Evolutionary conservation across 1,140 invertebrate genomes (phyloP), one percentile per base, ranked within the genome.

Genomic region (Apis cerana): DNA sequence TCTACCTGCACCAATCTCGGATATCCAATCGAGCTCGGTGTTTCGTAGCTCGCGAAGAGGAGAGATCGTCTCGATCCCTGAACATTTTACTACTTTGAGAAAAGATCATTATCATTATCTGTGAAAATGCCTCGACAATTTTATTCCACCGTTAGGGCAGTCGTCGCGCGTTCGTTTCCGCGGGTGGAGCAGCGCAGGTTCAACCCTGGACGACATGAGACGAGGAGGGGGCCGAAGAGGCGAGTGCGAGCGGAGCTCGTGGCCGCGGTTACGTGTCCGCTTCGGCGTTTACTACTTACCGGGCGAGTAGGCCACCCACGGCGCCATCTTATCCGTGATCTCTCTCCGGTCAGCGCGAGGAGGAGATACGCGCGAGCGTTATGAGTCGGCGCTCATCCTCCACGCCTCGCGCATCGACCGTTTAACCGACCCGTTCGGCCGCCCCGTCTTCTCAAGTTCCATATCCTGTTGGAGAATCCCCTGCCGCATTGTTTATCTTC

Each of bases 241-340:
- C 77, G 81, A 84, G 74, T 61, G 76, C 80, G 85, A 88, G 87
- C 62, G 79, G 80, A 80, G 10, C 87, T 87, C 85, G 83, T 79
- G 80, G 80, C 83, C 77, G 77, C 84, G 77, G 86, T 88, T 88
- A 89, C 87, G 82, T 84, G 84, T 89, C 84, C 82, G 87, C 84
- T 89, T 88, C 85, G 83, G 88, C 88, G 85, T 89, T 89, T 89
- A 89, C 88, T 89, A 87, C 88, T 88, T 86, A 88, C 88, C 67
- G 82, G 80, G 68, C 88, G 88, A 89, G 80, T 89, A 80, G 92
- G 87, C 93, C 93, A 94, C 93, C 93, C 93, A 93, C 92, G 88
- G 90, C 85, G 93, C 89, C 90, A 92, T 90, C 90, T 93, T 93
- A 94, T 94, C 92, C 90, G 77, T 82, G 89, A 92, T 92, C 91